These are phyloP conservation scores for Anser cygnoides DNA, from an alignment of 2,113 vertebrate species.

Conservation along the genomic window DNA sequence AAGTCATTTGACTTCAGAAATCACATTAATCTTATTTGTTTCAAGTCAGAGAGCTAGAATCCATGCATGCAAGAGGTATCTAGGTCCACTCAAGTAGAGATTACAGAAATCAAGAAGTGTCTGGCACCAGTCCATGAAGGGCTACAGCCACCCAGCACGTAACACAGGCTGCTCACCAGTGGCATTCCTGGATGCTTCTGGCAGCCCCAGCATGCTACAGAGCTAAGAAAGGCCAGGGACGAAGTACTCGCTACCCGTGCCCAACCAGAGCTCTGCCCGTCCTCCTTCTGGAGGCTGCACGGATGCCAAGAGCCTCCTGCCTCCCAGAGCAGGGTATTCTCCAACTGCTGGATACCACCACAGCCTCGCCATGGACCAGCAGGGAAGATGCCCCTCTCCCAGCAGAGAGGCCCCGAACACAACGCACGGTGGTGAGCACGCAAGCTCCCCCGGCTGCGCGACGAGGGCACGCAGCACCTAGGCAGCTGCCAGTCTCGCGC, in stretches of 20 bases:
- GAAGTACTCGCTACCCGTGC: neutral
- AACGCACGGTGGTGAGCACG: fast-evolving
- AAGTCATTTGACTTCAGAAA: neutral
- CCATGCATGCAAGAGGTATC: conserved; percentile 10
- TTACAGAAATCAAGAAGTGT: conserved; percentile 57
- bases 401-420: fast-evolving
- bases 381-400: neutral
- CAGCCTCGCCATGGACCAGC: neutral
- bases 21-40: neutral
- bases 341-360: neutral
- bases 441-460: fast-evolving
- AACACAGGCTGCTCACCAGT: neutral
- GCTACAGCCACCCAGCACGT: conserved; percentile 1
- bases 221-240: neutral
- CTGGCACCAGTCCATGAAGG: conserved; percentile 19
- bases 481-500: neutral
- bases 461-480: neutral
- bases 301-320: neutral
- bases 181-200: neutral
- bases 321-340: neutral
- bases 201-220: neutral
- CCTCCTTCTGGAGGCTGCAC: neutral
- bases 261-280: neutral
- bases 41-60: neutral
- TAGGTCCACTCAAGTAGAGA: conserved; percentile 50